Conservation (phyloP, 2,888 invertebrate species). For the Hetaerina titia region DNA sequence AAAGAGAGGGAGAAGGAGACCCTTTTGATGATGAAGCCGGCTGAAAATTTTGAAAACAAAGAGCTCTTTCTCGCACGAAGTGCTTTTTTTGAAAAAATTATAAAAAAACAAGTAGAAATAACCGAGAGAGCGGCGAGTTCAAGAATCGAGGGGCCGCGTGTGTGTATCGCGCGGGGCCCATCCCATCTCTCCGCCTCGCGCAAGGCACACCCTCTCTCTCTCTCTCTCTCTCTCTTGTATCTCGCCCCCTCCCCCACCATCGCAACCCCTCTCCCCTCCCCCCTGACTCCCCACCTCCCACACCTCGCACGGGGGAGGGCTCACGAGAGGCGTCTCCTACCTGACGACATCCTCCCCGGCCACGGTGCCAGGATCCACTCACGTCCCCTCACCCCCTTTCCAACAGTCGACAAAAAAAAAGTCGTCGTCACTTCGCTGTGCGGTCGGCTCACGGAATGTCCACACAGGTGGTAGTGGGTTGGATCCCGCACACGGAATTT, state of each 20-base stretch:
- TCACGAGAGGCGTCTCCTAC: neutral
- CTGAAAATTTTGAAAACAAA: constrained; percentile 6
- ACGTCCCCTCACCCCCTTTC: neutral
- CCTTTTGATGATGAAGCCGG: neutral
- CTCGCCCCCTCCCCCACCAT: neutral
- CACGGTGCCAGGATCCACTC: neutral
- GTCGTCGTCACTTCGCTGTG: neutral
- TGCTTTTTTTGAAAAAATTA: neutral
- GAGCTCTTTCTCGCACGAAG: constrained; percentile 22
- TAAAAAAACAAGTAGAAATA: neutral
- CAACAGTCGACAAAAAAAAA: neutral
- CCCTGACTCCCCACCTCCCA: too few species aligned
- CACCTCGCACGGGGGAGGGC: too few species aligned
- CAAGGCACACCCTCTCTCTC: too few species aligned
- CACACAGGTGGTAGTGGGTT: constrained; percentile 11
- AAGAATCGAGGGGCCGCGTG: neutral
- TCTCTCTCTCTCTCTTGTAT: neutral
- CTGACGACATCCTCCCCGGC: neutral
- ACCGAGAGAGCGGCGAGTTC: neutral
- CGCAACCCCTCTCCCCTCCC: too few species aligned
- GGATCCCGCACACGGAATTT: neutral
- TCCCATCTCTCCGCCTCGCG: neutral
- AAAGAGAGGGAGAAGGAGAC: neutral
- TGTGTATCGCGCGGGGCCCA: too few species aligned
- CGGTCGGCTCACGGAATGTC: neutral